A percentile compares a stretch with the other conserved stretches of the same genome.
Evolutionary conservation across 2,113 vertebrate species (phyloP).

Genomic region (Paraplagusia blochii): DNA sequence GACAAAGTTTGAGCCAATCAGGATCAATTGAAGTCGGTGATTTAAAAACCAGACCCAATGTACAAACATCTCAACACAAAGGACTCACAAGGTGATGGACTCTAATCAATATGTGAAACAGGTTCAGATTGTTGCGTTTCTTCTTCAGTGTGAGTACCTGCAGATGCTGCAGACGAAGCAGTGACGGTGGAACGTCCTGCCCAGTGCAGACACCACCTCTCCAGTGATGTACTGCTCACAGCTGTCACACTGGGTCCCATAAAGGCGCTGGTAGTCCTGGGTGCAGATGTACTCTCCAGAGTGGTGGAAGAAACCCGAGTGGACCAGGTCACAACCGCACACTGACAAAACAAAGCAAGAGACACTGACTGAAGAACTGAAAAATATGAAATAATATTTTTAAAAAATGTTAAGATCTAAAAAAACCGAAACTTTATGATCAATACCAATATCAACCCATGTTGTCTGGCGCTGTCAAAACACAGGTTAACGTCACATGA

Average conservation of each 20-base stretch:
- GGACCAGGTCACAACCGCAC: constrained; percentile 90
- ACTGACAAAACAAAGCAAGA: constrained; percentile 70
- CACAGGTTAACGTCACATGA: no score
- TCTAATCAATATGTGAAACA: no score
- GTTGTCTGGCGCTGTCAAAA: no score
- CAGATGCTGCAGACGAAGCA: constrained; percentile 96
- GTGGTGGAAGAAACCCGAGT: constrained; percentile 96
- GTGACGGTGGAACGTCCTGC: constrained; percentile 93
- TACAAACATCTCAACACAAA: neutral
- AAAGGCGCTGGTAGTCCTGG: constrained; percentile 94
- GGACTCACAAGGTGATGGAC: no score
- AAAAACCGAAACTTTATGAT: no score
- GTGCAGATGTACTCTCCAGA: constrained; percentile 98
- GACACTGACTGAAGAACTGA: no score
- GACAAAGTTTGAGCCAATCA: neutral
- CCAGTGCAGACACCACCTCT: constrained; percentile 95
- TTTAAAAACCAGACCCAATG: neutral
- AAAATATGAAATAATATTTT: no score
- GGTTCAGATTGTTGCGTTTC: neutral
- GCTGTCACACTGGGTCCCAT: constrained; percentile 94
- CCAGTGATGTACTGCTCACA: constrained; percentile 94
- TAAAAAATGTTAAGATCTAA: no score
- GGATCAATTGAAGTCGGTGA: neutral
- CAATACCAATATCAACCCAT: no score
- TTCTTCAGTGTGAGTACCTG: constrained; percentile 80